phyloP scores from a whole-genome alignment of 2,797 vertebrate species.

The Danio albolineatus region DNA sequence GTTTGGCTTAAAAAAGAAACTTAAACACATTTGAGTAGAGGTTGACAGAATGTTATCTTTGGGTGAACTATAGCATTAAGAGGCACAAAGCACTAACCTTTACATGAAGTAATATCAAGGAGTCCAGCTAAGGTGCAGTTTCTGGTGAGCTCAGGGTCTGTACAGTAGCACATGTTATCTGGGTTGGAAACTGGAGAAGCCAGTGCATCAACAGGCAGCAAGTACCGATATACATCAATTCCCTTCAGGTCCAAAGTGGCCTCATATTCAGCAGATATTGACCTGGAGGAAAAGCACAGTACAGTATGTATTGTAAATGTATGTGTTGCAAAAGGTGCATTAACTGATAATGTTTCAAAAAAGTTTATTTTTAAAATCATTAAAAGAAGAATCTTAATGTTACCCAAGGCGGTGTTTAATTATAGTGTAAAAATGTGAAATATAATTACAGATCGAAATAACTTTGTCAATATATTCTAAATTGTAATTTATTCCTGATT shows the following conservation, averaged over 20 bases:
- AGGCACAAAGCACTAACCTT: constrained; percentile 56
- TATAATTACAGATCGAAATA: neutral
- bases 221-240: constrained; percentile 87
- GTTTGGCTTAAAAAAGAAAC: no score
- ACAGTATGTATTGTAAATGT: neutral
- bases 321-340: neutral
- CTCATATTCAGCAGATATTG: constrained; percentile 82
- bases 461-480: neutral
- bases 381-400: no score
- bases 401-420: no score
- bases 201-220: constrained; percentile 77
- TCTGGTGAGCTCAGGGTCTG: constrained; percentile 62
- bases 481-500: neutral
- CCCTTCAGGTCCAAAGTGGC: constrained; percentile 78
- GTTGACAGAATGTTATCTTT: no score
- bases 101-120: constrained; percentile 86
- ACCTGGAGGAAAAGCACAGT: constrained; percentile 73
- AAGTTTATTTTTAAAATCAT: no score
- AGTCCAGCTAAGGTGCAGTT: constrained; percentile 87
- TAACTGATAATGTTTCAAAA: neutral
- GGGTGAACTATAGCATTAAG: no score
- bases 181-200: constrained; percentile 80
- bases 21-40: no score
- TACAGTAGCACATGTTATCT: constrained; percentile 90
- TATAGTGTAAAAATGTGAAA: neutral